Evolutionary conservation across 2,888 invertebrate genomes (phyloP).

Genomic region (Odontomyia ornata): DNA sequence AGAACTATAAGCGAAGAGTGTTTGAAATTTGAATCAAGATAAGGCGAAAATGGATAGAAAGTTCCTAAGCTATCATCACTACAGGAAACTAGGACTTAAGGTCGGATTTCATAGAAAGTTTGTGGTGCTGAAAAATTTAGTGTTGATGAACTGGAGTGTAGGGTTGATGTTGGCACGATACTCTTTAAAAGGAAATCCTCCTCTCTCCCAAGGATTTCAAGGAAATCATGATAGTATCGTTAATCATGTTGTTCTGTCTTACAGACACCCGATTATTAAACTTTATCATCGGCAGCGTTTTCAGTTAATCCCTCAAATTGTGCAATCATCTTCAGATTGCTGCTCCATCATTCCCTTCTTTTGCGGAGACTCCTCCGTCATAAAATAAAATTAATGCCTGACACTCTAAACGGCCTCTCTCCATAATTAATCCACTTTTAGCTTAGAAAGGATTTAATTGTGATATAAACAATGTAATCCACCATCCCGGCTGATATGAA

Average conservation of each 20-base stretch:
- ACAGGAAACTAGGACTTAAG: no score
- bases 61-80: neutral
- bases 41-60: neutral
- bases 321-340: neutral
- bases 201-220: no score
- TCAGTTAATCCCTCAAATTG: no score
- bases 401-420: conserved; percentile 13
- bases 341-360: neutral
- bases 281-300: no score
- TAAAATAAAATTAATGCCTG: conserved; percentile 16
- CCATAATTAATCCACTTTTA: conserved; percentile 38
- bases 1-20: neutral
- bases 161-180: no score
- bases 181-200: no score
- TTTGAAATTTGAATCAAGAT: neutral
- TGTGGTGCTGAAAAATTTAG: neutral
- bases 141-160: neutral
- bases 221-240: no score
- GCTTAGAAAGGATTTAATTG: conserved; percentile 22
- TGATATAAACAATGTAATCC: conserved; percentile 7
- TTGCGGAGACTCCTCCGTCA: neutral
- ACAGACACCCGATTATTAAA: no score
- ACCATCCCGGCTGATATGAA: neutral
- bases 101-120: neutral
- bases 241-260: no score